phyloP scores from a whole-genome alignment of 2,113 vertebrate species.

The Cromileptes altivelis region DNA sequence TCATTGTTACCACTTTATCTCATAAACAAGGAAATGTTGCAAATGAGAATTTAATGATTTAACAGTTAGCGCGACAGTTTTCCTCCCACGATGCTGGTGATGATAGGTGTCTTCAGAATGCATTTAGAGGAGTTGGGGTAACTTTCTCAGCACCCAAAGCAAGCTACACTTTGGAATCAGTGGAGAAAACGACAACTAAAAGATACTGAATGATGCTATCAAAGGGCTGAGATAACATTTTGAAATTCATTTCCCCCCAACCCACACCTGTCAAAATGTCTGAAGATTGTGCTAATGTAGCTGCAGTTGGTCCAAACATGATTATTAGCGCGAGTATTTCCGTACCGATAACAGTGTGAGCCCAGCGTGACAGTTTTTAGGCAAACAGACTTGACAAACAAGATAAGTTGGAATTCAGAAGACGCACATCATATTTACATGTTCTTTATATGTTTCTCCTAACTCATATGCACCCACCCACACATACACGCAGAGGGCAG shows the following conservation, averaged over 20 bases:
- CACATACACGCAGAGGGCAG: neutral
- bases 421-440: neutral
- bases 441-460: neutral
- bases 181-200: neutral
- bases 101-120: neutral
- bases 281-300: neutral
- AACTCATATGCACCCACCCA: neutral
- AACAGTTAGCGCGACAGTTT: neutral
- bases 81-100: neutral
- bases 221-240: neutral
- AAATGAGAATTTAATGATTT: slow-evolving; percentile 50
- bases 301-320: neutral
- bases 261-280: neutral
- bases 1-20: slow-evolving; percentile 42
- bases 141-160: neutral
- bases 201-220: neutral
- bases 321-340: neutral
- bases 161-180: neutral
- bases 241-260: neutral
- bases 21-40: slow-evolving; percentile 15
- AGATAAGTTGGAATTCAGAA: neutral
- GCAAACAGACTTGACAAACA: neutral
- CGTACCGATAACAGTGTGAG: neutral
- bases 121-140: neutral
- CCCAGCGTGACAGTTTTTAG: neutral